Evolutionary conservation across 2,797 vertebrate genomes (phyloP).

Genomic region (Alectoris magna): DNA sequence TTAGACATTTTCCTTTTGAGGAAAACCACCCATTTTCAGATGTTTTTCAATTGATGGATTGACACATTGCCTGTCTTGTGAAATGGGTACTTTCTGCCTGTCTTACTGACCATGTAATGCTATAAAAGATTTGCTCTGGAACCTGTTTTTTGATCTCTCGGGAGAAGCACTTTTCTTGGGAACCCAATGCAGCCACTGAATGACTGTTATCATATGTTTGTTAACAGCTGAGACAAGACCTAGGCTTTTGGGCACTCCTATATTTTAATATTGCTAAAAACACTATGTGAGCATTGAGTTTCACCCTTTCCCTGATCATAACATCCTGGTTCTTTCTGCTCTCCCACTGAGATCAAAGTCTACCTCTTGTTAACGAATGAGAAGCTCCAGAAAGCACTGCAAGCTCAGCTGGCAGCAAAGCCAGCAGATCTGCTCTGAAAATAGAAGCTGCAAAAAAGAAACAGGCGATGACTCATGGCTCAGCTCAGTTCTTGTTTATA

Average conservation of each 20-base stretch:
- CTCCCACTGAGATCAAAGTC: conserved; percentile 54
- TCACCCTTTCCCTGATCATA: neutral
- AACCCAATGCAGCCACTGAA: neutral
- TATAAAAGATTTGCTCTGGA: neutral
- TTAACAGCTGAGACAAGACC: conserved; percentile 20
- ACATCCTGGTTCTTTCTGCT: neutral
- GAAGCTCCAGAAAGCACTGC: conserved; percentile 28
- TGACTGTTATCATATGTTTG: neutral
- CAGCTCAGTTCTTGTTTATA: conserved; percentile 43
- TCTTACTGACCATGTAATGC: neutral
- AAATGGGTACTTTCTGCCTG: conserved; percentile 51
- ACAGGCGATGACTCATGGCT: neutral
- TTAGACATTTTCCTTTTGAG: conserved; percentile 66
- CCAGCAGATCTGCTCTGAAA: conserved; percentile 52
- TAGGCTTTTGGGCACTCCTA: neutral
- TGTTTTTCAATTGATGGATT: conserved; percentile 63
- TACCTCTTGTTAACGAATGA: conserved; percentile 13
- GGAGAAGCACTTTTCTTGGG: neutral
- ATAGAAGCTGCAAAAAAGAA: conserved; percentile 40
- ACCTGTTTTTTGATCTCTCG: neutral
- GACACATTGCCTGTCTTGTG: conserved; percentile 17
- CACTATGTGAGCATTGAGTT: neutral
- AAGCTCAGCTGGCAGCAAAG: conserved; percentile 35
- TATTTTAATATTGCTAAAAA: conserved; percentile 42
- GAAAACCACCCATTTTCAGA: conserved; percentile 57